phyloP scores from a whole-genome alignment of 35 echinoderm and acorn worm species.

The Eucidaris tribuloides region DNA sequence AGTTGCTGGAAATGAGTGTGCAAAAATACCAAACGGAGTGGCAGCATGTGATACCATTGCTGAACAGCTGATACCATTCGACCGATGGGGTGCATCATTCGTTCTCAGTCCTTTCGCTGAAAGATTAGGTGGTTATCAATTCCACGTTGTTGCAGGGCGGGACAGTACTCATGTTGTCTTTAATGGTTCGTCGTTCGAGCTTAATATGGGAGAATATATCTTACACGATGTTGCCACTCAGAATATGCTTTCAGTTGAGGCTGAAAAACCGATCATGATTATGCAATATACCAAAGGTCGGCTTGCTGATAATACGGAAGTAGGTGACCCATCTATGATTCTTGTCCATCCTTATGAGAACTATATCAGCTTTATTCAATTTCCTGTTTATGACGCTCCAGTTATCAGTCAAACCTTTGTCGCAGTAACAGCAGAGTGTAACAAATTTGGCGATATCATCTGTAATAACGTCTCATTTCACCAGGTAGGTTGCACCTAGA shows the following conservation, averaged over 20 bases:
- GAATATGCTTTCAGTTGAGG: neutral
- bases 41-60: neutral
- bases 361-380: neutral
- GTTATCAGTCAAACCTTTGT: neutral
- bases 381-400: neutral
- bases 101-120: neutral
- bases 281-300: neutral
- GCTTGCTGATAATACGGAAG: neutral
- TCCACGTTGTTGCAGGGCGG: neutral
- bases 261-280: neutral
- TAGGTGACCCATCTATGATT: slow-evolving; percentile 14
- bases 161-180: neutral
- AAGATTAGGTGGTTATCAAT: neutral
- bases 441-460: neutral
- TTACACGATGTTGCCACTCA: neutral
- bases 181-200: too few relatives aligned
- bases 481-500: neutral
- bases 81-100: slow-evolving; percentile 2
- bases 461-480: neutral
- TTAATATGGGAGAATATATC: slow-evolving; percentile 1
- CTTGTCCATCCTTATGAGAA: neutral
- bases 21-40: neutral
- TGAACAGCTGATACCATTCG: slow-evolving; percentile 9
- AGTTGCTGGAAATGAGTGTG: neutral
- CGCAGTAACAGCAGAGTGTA: neutral